Conservation (phyloP, 2,888 invertebrate genomes). For the Drosophila meridiana region DNA sequence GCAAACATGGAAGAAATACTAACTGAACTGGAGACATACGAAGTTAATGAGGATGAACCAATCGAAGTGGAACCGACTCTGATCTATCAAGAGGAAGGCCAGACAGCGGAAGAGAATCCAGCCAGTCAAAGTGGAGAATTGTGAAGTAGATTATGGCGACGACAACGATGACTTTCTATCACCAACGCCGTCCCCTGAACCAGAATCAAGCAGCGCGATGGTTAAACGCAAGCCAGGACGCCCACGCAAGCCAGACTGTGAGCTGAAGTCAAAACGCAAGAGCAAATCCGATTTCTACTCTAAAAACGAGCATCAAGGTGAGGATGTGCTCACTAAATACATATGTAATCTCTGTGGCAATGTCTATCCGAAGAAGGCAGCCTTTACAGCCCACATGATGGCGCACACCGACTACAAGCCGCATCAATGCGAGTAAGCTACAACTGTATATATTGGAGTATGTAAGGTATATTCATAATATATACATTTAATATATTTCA, state of each 20-base stretch:
- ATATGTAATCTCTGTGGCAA: conserved; percentile 83
- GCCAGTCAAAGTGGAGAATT: conserved; percentile 17
- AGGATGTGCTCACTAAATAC: conserved; percentile 41
- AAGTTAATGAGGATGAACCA: conserved; percentile 16
- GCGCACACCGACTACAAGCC: conserved; percentile 80
- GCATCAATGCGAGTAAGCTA: conserved; percentile 83
- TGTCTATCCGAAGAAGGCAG: conserved; percentile 74
- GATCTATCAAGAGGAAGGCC: conserved; percentile 28
- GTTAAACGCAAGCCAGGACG: conserved; percentile 54
- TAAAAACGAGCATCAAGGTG: conserved; percentile 10
- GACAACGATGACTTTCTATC: conserved; percentile 57
- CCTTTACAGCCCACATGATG: conserved; percentile 80
- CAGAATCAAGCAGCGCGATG: background rate
- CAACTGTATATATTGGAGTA: background rate
- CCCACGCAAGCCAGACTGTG: conserved; percentile 67
- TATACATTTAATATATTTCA: conserved; percentile 25
- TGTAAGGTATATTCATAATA: background rate
- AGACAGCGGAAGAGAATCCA: background rate
- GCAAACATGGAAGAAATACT: conserved; percentile 22
- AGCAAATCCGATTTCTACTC: background rate
- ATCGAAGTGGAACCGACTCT: conserved; percentile 33
- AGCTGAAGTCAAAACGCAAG: conserved; percentile 58
- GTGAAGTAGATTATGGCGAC: conserved; percentile 11
- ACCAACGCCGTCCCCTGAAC: conserved; percentile 50
- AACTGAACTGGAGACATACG: conserved; percentile 35